Base-by-base conservation (phyloP, 2,888 invertebrate species). In the Dione juno region DNA sequence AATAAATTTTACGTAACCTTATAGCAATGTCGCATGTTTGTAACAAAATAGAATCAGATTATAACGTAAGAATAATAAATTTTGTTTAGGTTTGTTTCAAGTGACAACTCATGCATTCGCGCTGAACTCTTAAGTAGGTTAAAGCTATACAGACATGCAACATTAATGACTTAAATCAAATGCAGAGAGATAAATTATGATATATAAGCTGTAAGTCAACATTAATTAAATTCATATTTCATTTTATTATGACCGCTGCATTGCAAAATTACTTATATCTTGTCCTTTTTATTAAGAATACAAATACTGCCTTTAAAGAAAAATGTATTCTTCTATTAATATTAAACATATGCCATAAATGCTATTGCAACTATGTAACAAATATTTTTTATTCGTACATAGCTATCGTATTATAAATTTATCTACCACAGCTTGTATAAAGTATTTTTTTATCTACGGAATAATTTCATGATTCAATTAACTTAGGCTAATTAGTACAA, bases 111-210 rank as follows among this genome's bases (percentile, higher is more conserved):
- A 73, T 74, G 74, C 74, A 66, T 57, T 66, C 35, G 57, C 71
- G 45, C 58, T 69, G 73, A 79, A 75, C 71, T 74, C 41, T 54
- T 75, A 82, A 79, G 75, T 83, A 78, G 84, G 82, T 81, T 81
- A 79, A 72, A 77, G 71, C 70, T 65, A 75, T 75, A 76, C 66
- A 70, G 41, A 76, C 69, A 70, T 69, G 48, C 73, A 48, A 73
- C 68, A 72, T 73, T 75, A 71, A 67, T 72, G 67, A 65, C 64
- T 66, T 66, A 61, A 70, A 61, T 63, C 45, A 35, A 63, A 66
- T 63, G 54, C 45, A 41, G 41, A 67, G 61, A 37, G 40, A 57
- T 57, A 69, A 69, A 69, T 69, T 67, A 64, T 67, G 54, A 63
- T 61, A 61, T 70, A 61, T 53, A 61, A 66, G 35, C 52, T 59